Conservation (phyloP, 2,797 vertebrate genomes). For the Micromesistius poutassou region DNA sequence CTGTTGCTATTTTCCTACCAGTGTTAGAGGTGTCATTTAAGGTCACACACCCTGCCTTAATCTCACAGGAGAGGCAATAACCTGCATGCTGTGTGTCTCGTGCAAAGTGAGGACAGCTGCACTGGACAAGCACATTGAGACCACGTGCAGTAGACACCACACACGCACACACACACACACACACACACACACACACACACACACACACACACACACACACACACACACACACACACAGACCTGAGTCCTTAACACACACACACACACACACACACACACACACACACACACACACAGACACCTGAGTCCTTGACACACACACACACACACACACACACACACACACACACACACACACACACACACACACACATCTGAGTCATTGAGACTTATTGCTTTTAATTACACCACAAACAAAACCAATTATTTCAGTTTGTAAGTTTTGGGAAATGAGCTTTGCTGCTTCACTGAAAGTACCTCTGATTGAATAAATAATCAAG, state of each 20-base stretch:
- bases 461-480: background rate
- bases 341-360: too few relatives aligned
- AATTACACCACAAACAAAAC: constrained; percentile 2
- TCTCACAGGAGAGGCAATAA: background rate
- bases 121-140: background rate
- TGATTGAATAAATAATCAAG: background rate
- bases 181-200: too few relatives aligned
- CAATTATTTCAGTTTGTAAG: background rate
- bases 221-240: background rate
- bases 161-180: too few relatives aligned
- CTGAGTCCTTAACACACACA: background rate
- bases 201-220: too few relatives aligned
- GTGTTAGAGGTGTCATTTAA: background rate
- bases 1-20: background rate
- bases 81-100: background rate
- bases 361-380: background rate
- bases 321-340: too few relatives aligned
- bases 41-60: background rate
- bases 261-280: too few relatives aligned
- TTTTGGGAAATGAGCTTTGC: background rate
- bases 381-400: background rate
- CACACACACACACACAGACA: too few relatives aligned
- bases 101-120: background rate
- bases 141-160: background rate
- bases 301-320: too few relatives aligned